Evolutionary conservation across 2,113 vertebrate species (phyloP), one percentile per base, ranked within the genome.

Genomic region (Struthio camelus): DNA sequence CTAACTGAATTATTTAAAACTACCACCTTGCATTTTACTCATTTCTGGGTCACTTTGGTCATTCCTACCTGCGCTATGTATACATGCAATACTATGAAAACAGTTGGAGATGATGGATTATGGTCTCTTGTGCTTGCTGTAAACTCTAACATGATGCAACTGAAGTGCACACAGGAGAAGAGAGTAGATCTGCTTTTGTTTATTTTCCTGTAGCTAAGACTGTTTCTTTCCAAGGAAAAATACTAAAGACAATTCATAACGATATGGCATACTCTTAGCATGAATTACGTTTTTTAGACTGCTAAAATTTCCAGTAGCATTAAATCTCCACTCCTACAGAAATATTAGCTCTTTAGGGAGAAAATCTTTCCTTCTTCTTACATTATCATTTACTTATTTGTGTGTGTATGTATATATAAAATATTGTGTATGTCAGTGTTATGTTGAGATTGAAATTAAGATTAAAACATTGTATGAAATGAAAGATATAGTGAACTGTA

Each of bases 191-290:
- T 73, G 15, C 59, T 95, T 46, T 75, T 80, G 40, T 64, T 85
- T 90, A 7, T 91, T 95, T 85, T 86, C 28, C 32, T 91, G 32
- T 73, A 83, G 32, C 42, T 46, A 50, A 27, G 50, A 71, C 28
- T 75, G 16, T 73, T 92, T 70, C 44, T 94, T 95, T 94, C 85
- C 77, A 80, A 88, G 70, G 38, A 84, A 93, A 93, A 88, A 88
- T 71, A 71, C 40, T 81, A 50, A 86, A 78, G 32, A 46, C 38
- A 75, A 81, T 92, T 94, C 22, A 80, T 90, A 90, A 84, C 81
- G 22, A 44, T 46, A 73, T 46, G 70, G 38, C 59, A 73, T 40
- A 51, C 72, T 94, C 36, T 79, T 80, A 77, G 58, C 11, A 75
- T 46, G 56, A 85, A 46, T 62, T 89, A 58, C 7, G 27, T 85